Evolutionary conservation across 2,888 invertebrate genomes (phyloP).

Genomic region (Leptura quadrifasciata): DNA sequence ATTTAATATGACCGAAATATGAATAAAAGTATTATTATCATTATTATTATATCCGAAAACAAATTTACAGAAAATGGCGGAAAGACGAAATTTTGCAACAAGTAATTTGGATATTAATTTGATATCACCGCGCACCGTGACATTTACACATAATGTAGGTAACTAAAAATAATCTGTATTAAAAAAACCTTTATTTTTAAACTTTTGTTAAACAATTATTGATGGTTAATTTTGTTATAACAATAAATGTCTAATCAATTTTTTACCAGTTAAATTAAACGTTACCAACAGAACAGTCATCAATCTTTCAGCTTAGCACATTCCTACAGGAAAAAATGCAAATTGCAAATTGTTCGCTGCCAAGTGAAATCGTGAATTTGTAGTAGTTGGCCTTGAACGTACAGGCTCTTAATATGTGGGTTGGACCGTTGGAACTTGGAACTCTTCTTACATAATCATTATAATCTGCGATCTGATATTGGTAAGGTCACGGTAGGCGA

Average conservation of each 20-base stretch:
- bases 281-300: constrained; percentile 9
- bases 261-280: neutral
- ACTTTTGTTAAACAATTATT: neutral
- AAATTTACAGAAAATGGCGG: too few relatives aligned
- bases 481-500: constrained; percentile 44
- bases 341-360: constrained; percentile 35
- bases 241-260: constrained; percentile 10
- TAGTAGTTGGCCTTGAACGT: constrained; percentile 55
- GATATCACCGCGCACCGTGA: too few relatives aligned
- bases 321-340: constrained; percentile 31
- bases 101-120: too few relatives aligned
- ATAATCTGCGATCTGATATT: constrained; percentile 52
- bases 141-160: too few relatives aligned
- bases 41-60: too few relatives aligned
- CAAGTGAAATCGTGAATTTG: constrained; percentile 39
- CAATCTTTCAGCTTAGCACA: constrained; percentile 31
- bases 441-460: constrained; percentile 52
- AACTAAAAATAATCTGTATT: too few relatives aligned
- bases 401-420: constrained; percentile 53
- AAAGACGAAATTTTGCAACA: too few relatives aligned
- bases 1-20: too few relatives aligned
- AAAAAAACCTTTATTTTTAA: too few relatives aligned
- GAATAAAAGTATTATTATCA: too few relatives aligned
- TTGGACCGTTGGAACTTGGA: constrained; percentile 46
- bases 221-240: neutral